Evolutionary conservation across 2,888 invertebrate species (phyloP).

Genomic region (Mythimna ferrago): DNA sequence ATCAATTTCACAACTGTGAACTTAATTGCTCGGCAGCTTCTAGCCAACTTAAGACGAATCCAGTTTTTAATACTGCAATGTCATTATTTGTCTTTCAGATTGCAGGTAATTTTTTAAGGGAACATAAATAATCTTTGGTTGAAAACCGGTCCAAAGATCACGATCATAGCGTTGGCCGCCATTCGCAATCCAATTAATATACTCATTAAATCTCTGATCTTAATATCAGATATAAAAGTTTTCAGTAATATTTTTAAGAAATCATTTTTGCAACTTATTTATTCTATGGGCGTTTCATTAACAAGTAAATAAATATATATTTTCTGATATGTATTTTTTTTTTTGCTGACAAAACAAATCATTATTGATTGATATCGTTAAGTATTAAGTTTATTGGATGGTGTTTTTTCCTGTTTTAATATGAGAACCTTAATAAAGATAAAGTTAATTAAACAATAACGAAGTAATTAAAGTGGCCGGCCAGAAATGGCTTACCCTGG

Average conservation of each 20-base stretch:
- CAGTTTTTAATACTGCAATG: conserved; percentile 27
- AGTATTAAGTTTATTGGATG: neutral
- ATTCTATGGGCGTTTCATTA: conserved; percentile 41
- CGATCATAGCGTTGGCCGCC: conserved; percentile 55
- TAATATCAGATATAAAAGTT: conserved; percentile 75
- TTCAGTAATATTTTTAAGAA: conserved; percentile 53
- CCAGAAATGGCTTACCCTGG: too few relatives aligned
- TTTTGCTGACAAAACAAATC: conserved; percentile 23
- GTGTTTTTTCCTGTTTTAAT: neutral
- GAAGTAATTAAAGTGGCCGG: too few relatives aligned
- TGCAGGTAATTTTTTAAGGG: conserved; percentile 37
- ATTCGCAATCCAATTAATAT: conserved; percentile 85
- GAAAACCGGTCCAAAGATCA: conserved; percentile 52
- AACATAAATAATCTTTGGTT: conserved; percentile 32
- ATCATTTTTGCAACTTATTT: conserved; percentile 49
- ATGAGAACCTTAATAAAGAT: neutral
- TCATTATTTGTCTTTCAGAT: conserved; percentile 50
- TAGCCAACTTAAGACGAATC: neutral
- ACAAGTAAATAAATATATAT: conserved; percentile 40
- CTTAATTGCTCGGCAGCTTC: neutral
- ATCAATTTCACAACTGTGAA: neutral
- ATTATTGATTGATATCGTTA: neutral
- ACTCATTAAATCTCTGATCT: conserved; percentile 84
- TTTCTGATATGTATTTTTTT: conserved; percentile 13
- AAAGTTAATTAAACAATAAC: neutral